A percentile compares a stretch with the other conserved stretches of the same genome.
phyloP scores from a whole-genome alignment of 2,888 invertebrate species.

The Nephrotoma appendiculata region DNA sequence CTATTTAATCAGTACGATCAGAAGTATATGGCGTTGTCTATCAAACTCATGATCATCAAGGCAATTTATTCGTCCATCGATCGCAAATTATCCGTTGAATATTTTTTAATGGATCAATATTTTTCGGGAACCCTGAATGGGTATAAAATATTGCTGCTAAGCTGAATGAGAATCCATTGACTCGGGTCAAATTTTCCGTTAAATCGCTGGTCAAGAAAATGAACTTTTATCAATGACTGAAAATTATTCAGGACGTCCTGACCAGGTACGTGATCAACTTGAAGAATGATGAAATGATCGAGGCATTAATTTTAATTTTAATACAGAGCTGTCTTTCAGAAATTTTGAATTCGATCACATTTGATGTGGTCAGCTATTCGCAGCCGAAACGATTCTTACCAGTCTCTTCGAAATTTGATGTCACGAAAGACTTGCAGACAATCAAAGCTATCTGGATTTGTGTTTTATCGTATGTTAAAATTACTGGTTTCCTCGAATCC shows the following conservation, averaged over 20 bases:
- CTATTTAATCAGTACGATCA: conserved; percentile 65
- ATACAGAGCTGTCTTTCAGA: conserved; percentile 46
- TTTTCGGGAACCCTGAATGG: conserved; percentile 39
- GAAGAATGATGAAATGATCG: conserved; percentile 24
- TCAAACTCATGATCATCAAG: conserved; percentile 74
- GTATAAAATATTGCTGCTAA: conserved; percentile 50
- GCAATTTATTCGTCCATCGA: conserved; percentile 66
- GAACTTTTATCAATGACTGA: conserved; percentile 67
- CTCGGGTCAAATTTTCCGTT: conserved; percentile 67
- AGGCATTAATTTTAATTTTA: conserved; percentile 32
- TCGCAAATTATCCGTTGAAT: conserved; percentile 44
- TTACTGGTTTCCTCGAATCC: conserved; percentile 50
- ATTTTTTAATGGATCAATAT: conserved; percentile 38
- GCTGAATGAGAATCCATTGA: conserved; percentile 48
- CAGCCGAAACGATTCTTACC: conserved; percentile 79
- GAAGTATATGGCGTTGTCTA: conserved; percentile 80
- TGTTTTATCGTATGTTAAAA: conserved; percentile 44
- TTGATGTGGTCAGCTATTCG: conserved; percentile 52
- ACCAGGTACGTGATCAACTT: conserved; percentile 33
- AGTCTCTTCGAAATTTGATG: conserved; percentile 71
- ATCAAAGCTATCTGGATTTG: conserved; percentile 36
- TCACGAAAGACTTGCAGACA: conserved; percentile 38
- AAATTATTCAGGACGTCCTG: conserved; percentile 38
- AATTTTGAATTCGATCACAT: conserved; percentile 41
- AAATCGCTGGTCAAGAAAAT: conserved; percentile 73